These are phyloP conservation scores for Drosophila ochracea DNA, from an alignment of 2,888 invertebrate genomes.

Conservation along the genomic window DNA sequence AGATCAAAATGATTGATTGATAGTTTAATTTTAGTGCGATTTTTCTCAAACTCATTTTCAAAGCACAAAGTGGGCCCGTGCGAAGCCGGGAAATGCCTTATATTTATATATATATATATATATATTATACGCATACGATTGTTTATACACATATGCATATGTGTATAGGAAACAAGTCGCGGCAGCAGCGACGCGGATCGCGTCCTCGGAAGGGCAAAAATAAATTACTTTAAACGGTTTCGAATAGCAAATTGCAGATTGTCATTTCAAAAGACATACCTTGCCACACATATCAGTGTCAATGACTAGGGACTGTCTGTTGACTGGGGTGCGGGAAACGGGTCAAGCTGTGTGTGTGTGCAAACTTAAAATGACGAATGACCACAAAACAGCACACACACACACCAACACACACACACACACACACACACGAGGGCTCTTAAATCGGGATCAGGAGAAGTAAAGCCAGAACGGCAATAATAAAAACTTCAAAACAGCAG, in stretches of 20 bases:
- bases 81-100: neutral
- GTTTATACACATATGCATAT: neutral
- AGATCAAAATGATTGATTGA: neutral
- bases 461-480: conserved; percentile 63
- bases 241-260: conserved; percentile 83
- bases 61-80: neutral
- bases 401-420: neutral
- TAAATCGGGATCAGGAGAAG: conserved; percentile 66
- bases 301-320: conserved; percentile 61
- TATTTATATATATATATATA: neutral
- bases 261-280: conserved; percentile 79
- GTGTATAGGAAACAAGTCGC: conserved; percentile 33
- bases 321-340: conserved; percentile 39
- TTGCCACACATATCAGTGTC: conserved; percentile 77
- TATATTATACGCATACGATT: neutral
- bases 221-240: conserved; percentile 83
- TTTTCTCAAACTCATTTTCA: neutral
- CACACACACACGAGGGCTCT: conserved; percentile 37
- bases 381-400: conserved; percentile 67
- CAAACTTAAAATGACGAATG: conserved; percentile 75
- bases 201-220: conserved; percentile 66
- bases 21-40: neutral
- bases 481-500: conserved; percentile 64
- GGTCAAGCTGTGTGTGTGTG: conserved; percentile 36
- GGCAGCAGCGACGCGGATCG: conserved; percentile 46